These are phyloP conservation scores for Psittacus erithacus DNA, from an alignment of 2,113 vertebrate genomes.

Conservation along the genomic window DNA sequence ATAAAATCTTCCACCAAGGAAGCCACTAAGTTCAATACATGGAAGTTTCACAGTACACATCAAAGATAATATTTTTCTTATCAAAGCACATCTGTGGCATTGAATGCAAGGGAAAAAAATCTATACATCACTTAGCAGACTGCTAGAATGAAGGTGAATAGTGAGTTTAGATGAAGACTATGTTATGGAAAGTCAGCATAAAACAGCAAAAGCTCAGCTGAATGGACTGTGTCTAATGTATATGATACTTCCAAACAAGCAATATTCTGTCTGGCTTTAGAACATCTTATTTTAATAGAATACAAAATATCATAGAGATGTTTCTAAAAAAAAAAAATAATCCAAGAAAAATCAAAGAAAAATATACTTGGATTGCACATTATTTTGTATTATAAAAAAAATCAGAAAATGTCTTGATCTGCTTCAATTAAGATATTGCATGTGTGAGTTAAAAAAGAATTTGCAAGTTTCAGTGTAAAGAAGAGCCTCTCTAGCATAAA, in stretches of 20 bases:
- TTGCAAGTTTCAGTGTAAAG: slow-evolving; percentile 39
- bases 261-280: not conserved
- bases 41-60: not conserved
- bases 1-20: not conserved
- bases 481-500: slow-evolving; percentile 7
- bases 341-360: not conserved
- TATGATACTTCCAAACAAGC: not conserved
- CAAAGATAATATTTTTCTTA: not conserved
- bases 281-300: not conserved
- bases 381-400: not conserved
- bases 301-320: not conserved
- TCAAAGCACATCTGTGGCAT: not conserved
- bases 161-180: not conserved
- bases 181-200: not conserved
- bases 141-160: not conserved
- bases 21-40: not conserved
- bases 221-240: not conserved
- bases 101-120: not conserved
- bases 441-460: slow-evolving; percentile 22
- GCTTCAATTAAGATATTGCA: not conserved
- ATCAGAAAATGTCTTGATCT: not conserved
- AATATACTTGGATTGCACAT: not conserved
- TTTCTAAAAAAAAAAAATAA: not conserved
- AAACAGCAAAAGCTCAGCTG: not conserved
- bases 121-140: not conserved